These are phyloP conservation scores for Xenus cinereus DNA, from an alignment of 2,113 vertebrate genomes.

Conservation along the genomic window DNA sequence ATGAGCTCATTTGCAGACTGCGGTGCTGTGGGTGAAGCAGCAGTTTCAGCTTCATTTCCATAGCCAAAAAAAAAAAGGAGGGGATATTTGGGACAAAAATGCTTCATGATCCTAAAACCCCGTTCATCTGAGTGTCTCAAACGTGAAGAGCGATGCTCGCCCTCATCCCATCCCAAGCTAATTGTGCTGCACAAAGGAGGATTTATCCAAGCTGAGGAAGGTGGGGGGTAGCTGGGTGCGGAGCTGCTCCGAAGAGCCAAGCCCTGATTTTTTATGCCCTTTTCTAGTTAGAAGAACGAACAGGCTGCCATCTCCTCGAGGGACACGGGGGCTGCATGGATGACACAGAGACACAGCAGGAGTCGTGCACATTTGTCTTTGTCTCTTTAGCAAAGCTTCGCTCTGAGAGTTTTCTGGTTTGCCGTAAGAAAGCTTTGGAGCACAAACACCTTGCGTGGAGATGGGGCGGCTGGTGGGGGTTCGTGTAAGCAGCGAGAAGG, in stretches of 20 bases:
- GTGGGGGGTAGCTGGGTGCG: too few relatives aligned
- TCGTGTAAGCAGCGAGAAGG: rapidly evolving
- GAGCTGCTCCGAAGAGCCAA: neutral
- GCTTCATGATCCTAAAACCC: neutral
- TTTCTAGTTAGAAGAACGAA: neutral
- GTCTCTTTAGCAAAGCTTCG: neutral
- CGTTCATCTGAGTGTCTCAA: neutral
- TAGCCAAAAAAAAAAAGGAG: neutral
- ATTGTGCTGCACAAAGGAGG: neutral
- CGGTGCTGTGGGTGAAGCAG: neutral
- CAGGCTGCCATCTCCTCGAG: too few relatives aligned
- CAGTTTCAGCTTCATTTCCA: neutral
- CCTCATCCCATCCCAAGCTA: neutral
- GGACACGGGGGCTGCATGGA: neutral
- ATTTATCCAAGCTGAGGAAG: too few relatives aligned
- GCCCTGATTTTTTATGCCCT: neutral
- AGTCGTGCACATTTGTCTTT: rapidly evolving
- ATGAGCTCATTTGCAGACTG: neutral
- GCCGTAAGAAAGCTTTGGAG: neutral
- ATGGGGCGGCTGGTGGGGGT: neutral
- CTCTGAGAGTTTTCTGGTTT: neutral
- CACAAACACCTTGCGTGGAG: rapidly evolving
- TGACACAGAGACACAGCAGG: neutral
- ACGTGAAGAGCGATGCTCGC: rapidly evolving
- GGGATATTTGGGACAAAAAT: neutral